Evolutionary conservation across 1,140 invertebrate genomes (phyloP), one percentile per base, ranked within the genome.

Genomic region (Rhyacophila brunnea): DNA sequence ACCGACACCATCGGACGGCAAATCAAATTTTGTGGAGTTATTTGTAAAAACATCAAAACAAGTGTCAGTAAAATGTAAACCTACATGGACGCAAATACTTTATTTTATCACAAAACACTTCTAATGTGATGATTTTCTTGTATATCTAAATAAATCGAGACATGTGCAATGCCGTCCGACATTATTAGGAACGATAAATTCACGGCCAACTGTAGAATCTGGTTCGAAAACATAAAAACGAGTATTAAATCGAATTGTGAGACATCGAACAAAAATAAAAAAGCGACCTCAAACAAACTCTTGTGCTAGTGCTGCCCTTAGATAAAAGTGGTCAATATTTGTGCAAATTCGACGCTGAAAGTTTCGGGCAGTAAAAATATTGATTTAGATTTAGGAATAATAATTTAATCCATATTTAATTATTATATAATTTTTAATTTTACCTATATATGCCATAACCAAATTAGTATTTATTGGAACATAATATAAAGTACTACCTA

Each of bases 191-290:
- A 58, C 55, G 47, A 50, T 32, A 58, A 35, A 58, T 50, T 58
- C 55, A 58, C 55, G 55, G 55, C 47, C 55, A 50, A 58, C 46
- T 58, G 55, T 58, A 44, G 40, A 58, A 49, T 44, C 47, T 44
- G 47, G 55, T 58, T 58, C 55, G 47, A 51, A 58, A 58, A 35
- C 55, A 47, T 58, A 58, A 51, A 58, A 58, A 58, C 38, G 47
- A 49, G 18, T 48, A 57, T 36, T 3, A 40, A n/a, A 40, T 40
- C 38, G 38, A 40, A 40, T 15, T 4, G 38, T 40, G n/a, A 13
- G 15, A 15, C 15, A 40, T 40, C 15, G 38, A 15, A 40, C 38
- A 40, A 40, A 40, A 40, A 53, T 17, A 44, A 53, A 42, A 43
- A 42, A 20, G 19, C 18, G 9, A 11, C 23, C 18, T 52, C 17